phyloP scores from a whole-genome alignment of 2,113 vertebrate genomes.

The Chlorodrepanis virens region DNA sequence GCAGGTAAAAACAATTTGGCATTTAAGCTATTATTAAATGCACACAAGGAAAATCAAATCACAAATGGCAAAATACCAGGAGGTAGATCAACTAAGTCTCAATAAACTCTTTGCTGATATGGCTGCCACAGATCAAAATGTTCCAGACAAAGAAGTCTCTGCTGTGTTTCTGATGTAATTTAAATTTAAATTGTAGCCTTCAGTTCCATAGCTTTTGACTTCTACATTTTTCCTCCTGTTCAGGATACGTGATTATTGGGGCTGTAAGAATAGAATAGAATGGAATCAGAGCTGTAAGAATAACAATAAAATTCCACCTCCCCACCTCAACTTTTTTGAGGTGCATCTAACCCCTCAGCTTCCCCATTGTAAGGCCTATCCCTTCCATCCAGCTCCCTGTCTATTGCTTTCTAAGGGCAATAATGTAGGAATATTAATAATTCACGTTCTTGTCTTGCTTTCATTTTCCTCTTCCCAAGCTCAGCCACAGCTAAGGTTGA shows the following conservation, averaged over 20 bases:
- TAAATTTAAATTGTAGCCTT: background rate
- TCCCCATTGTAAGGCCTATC: background rate
- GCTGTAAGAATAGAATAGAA: too few species aligned
- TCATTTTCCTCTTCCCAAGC: constrained; percentile 19
- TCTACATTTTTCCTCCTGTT: background rate
- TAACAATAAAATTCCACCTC: background rate
- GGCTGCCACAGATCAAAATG: background rate
- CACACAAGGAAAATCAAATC: background rate
- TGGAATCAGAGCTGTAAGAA: background rate
- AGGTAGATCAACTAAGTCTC: background rate
- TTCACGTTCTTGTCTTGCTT: constrained; percentile 11
- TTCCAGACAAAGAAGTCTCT: background rate
- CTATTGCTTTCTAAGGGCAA: constrained; percentile 12
- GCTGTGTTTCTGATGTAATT: background rate
- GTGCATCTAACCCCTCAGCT: background rate
- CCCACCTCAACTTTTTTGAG: background rate
- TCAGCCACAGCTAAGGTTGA: background rate
- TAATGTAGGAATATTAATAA: constrained; percentile 38
- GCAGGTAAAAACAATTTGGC: background rate
- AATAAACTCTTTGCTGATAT: background rate
- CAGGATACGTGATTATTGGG: background rate
- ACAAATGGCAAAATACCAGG: background rate
- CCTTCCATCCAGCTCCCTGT: background rate
- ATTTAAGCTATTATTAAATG: background rate
- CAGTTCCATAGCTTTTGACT: background rate